Percentiles rank a stretch among this genome's conserved stretches.
Evolutionary conservation across 2,888 invertebrate species (phyloP).

Genomic region (Barypeithes pellucidus): DNA sequence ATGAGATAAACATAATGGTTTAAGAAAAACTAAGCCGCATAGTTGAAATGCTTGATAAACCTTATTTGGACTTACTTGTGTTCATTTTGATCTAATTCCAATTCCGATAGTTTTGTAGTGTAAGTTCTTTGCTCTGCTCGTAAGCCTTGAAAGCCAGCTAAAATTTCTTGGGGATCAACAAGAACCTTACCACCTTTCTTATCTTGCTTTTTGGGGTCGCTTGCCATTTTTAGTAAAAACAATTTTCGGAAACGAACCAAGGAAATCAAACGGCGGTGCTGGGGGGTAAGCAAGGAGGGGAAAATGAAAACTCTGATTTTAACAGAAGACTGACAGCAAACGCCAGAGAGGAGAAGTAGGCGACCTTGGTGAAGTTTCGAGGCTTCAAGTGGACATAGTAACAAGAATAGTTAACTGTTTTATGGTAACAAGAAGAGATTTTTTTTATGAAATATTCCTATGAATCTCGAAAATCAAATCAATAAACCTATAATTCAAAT

Average conservation of each 20-base stretch:
- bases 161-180: conserved; percentile 84
- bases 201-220: conserved; percentile 66
- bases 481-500: too few species aligned
- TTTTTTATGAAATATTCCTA: too few species aligned
- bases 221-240: conserved; percentile 66
- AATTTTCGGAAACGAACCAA: conserved; percentile 10
- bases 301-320: too few species aligned
- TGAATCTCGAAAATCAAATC: too few species aligned
- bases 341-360: too few species aligned
- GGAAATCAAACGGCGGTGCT: too few species aligned
- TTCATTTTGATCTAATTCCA: conserved; percentile 96
- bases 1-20: background rate
- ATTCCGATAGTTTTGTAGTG: conserved; percentile 90
- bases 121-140: conserved; percentile 90
- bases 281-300: too few species aligned
- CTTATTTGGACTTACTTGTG: conserved; percentile 84
- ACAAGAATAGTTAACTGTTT: too few species aligned
- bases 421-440: too few species aligned
- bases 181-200: conserved; percentile 71
- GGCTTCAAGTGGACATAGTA: too few species aligned
- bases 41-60: background rate
- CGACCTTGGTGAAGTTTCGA: too few species aligned
- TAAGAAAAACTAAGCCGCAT: background rate
- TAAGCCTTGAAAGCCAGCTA: conserved; percentile 89
- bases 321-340: too few species aligned